Conservation (phyloP, 2,113 vertebrate genomes). For the Narcine bancroftii region DNA sequence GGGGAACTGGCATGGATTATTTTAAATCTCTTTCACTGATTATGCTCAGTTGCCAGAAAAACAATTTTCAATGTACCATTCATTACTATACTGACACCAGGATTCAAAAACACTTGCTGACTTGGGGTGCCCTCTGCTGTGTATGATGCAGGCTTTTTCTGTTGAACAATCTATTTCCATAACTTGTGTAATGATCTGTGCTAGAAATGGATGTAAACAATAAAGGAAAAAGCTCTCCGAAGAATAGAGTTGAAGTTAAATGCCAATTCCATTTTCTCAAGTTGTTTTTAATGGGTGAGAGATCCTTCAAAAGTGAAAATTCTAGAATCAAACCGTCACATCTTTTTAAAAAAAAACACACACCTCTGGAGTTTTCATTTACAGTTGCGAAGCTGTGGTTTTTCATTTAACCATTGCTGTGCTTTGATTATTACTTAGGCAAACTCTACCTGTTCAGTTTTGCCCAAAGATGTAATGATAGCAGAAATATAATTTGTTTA, state of each 20-base stretch:
- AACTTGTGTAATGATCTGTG: not conserved
- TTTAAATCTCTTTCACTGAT: not conserved
- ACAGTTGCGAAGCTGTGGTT: not conserved
- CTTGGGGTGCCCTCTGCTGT: not conserved
- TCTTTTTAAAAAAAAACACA: too few relatives aligned
- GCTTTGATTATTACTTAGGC: not conserved
- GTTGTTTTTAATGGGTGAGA: not conserved
- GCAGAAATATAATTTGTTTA: not conserved
- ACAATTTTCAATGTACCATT: not conserved
- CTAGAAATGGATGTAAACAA: not conserved
- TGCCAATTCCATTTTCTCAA: not conserved
- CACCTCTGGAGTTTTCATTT: too few relatives aligned
- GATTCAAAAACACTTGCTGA: not conserved
- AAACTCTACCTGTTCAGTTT: not conserved
- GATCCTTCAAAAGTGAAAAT: not conserved
- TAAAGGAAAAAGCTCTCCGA: not conserved
- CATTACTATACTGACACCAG: not conserved
- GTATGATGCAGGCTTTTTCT: not conserved
- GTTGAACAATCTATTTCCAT: not conserved
- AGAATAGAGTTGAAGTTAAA: too few relatives aligned
- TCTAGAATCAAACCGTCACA: not conserved
- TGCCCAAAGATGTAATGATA: not conserved
- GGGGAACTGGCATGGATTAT: not conserved
- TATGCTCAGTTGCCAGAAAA: not conserved
- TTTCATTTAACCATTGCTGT: too few relatives aligned